Conservation (phyloP, 2,113 vertebrate species). For the Ciconia boyciana region DNA sequence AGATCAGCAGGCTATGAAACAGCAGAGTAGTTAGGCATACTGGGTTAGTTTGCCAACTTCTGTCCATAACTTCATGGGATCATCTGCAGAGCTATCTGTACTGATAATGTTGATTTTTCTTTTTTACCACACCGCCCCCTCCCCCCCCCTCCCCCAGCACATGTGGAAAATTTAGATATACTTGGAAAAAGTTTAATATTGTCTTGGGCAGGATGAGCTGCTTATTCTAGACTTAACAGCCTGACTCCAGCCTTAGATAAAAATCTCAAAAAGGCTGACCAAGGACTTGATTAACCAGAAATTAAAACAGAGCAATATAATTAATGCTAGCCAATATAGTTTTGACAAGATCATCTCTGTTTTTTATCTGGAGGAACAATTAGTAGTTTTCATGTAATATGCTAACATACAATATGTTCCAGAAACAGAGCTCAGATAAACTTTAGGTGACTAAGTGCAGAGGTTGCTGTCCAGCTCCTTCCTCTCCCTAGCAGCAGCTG, state of each 20-base stretch:
- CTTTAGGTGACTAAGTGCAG: not conserved
- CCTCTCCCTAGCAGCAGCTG: not conserved
- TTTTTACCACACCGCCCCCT: not conserved
- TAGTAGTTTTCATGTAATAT: not conserved
- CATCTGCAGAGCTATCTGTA: not conserved
- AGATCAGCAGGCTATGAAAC: not conserved
- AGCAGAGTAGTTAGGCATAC: not conserved
- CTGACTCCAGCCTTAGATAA: not conserved
- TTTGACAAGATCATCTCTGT: not conserved
- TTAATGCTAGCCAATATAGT: not conserved
- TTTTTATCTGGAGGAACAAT: not conserved
- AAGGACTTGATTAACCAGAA: not conserved
- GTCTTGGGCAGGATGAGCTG: not conserved
- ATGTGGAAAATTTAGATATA: not conserved
- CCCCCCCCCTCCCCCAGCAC: not conserved
- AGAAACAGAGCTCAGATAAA: not conserved
- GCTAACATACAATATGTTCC: not conserved
- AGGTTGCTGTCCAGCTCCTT: not conserved
- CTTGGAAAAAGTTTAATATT: not conserved
- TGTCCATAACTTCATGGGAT: not conserved
- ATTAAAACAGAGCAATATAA: not conserved
- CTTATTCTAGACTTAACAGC: not conserved
- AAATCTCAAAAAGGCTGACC: not conserved
- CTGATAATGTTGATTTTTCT: not conserved
- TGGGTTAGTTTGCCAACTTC: not conserved